Conservation (phyloP, 2,797 vertebrate species). For the Gymnothorax javanicus region DNA sequence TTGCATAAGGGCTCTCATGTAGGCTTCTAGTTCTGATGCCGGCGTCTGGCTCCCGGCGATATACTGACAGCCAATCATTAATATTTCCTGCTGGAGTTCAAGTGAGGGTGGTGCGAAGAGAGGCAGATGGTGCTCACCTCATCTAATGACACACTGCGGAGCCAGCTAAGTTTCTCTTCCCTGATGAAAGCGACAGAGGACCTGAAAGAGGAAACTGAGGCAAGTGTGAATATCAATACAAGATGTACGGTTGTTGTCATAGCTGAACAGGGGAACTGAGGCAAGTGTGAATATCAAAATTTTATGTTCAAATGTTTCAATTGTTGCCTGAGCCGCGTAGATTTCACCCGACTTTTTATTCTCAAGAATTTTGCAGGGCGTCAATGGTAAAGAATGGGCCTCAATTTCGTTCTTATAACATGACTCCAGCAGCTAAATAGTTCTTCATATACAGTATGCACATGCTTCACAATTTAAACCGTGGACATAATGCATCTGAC, state of each 20-base stretch:
- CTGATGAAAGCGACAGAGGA: constrained; percentile 19
- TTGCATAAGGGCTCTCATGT: neutral
- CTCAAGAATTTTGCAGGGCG: constrained; percentile 10
- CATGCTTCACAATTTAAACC: neutral
- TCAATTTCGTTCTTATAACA: constrained; percentile 10
- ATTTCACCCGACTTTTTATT: neutral
- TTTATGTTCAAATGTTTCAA: neutral
- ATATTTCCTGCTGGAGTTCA: constrained; percentile 23
- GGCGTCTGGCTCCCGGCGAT: neutral
- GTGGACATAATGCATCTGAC: neutral
- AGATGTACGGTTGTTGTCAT: neutral
- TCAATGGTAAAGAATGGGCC: neutral
- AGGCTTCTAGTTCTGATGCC: neutral
- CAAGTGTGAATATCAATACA: constrained; percentile 19
- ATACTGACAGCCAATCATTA: constrained; percentile 26
- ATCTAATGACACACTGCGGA: constrained; percentile 19
- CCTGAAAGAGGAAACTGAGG: neutral
- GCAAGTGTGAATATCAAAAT: constrained; percentile 22
- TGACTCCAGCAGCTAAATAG: neutral
- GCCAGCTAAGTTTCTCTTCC: constrained; percentile 11
- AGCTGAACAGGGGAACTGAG: neutral
- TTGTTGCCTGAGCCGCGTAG: constrained; percentile 8
- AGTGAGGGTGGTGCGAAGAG: neutral
- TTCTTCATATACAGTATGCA: neutral
- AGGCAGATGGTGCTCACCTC: constrained; percentile 27